Conservation (phyloP, 2,797 vertebrate genomes). For the Hypotaenidia philippensis region DNA sequence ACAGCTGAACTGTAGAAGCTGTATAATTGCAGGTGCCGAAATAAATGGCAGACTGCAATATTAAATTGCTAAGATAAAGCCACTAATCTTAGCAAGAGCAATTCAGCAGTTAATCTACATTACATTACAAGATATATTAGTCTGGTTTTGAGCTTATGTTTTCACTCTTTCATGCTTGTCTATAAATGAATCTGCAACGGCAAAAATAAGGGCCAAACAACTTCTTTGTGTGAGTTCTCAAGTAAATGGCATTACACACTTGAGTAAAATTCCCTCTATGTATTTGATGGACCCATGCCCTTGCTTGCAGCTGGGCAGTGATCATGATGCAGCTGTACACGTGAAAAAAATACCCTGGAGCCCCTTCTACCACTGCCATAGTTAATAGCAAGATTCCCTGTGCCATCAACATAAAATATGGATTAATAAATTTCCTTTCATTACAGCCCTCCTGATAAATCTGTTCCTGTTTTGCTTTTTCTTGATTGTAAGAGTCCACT, state of each 20-base stretch:
- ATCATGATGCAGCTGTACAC: neutral
- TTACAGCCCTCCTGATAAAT: neutral
- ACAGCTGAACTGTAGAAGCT: neutral
- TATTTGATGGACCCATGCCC: neutral
- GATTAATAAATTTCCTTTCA: neutral
- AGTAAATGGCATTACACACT: neutral
- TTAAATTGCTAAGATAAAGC: neutral
- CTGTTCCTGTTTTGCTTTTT: neutral
- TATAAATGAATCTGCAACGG: neutral
- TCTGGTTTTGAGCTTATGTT: neutral
- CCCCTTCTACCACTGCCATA: neutral
- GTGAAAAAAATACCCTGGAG: neutral
- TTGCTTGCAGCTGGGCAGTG: neutral
- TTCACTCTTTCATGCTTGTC: neutral
- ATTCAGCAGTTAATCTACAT: neutral
- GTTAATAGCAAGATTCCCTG: neutral
- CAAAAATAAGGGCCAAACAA: neutral
- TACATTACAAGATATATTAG: neutral
- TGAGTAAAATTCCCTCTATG: neutral
- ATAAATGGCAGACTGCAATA: neutral
- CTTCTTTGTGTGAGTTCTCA: neutral
- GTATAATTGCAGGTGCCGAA: neutral
- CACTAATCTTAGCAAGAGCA: neutral
- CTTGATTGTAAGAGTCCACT: neutral
- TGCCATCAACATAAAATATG: neutral